phyloP scores from a whole-genome alignment of 2,113 vertebrate species.

The Leucosticte australis region DNA sequence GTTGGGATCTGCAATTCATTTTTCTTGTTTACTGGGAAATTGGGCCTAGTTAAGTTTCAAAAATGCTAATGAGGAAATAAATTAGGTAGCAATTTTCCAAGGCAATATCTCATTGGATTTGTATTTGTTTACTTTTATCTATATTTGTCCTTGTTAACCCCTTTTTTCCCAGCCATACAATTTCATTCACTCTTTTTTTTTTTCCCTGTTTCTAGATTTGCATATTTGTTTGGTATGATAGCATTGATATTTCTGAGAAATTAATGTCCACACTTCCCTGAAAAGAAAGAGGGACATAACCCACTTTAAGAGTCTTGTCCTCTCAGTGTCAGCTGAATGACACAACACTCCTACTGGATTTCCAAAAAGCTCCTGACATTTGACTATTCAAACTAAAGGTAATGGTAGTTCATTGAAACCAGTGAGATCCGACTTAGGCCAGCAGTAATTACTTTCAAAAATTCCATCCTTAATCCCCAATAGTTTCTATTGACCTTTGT shows the following conservation, averaged over 20 bases:
- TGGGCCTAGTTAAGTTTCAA: conserved; percentile 48
- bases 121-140: conserved; percentile 47
- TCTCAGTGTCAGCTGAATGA: background rate
- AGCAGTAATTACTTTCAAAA: conserved; percentile 8
- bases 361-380: background rate
- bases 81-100: conserved; percentile 46
- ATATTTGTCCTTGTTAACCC: conserved; percentile 3
- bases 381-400: background rate
- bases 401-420: background rate
- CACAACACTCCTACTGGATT: background rate
- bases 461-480: background rate
- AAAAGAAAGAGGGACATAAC: background rate
- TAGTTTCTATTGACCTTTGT: background rate
- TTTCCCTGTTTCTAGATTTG: background rate
- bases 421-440: background rate
- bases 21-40: conserved; percentile 45
- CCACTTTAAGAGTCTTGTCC: background rate
- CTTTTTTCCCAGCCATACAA: background rate
- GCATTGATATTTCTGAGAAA: background rate
- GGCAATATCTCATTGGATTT: conserved; percentile 32
- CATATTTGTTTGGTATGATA: background rate
- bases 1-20: conserved; percentile 38
- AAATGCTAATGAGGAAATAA: conserved; percentile 60
- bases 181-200: background rate
- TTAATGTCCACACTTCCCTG: background rate